phyloP scores from a whole-genome alignment of 2,888 invertebrate genomes.

The Nebria brevicollis region DNA sequence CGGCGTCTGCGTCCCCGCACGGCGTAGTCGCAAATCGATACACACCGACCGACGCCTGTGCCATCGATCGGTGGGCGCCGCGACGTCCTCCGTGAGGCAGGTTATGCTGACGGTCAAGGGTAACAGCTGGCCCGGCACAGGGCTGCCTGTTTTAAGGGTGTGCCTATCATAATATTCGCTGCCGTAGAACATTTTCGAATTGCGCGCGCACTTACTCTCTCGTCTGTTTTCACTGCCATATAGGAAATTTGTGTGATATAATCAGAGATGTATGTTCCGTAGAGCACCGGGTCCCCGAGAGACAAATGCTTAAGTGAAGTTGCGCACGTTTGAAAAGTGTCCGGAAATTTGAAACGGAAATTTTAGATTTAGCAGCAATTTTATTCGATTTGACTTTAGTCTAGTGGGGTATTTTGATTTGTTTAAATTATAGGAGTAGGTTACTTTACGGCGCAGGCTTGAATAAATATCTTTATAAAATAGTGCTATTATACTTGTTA shows the following conservation, averaged over 20 bases:
- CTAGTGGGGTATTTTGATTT: no score
- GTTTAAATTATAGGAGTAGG: no score
- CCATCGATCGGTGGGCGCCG: slow-evolving; percentile 48
- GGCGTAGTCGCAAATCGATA: background rate
- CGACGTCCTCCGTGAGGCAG: slow-evolving; percentile 61
- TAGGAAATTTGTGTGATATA: background rate
- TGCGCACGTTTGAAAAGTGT: no score
- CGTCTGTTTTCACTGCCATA: background rate
- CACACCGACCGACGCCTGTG: slow-evolving; percentile 6
- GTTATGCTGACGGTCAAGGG: slow-evolving; percentile 63
- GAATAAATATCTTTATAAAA: background rate
- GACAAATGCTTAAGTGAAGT: no score
- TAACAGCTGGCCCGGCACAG: slow-evolving; percentile 46
- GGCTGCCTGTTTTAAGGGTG: background rate
- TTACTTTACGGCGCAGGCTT: no score
- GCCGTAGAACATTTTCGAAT: background rate
- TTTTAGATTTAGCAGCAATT: no score
- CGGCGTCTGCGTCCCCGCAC: background rate
- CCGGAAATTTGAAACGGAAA: no score
- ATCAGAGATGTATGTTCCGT: background rate
- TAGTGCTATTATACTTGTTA: background rate
- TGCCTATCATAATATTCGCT: background rate
- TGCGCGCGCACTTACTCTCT: slow-evolving; percentile 4
- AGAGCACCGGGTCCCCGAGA: no score
- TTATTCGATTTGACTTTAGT: no score